These are phyloP conservation scores for Actinostola sp. DNA, from an alignment of 92 coral and sea anemone species.

Conservation along the genomic window DNA sequence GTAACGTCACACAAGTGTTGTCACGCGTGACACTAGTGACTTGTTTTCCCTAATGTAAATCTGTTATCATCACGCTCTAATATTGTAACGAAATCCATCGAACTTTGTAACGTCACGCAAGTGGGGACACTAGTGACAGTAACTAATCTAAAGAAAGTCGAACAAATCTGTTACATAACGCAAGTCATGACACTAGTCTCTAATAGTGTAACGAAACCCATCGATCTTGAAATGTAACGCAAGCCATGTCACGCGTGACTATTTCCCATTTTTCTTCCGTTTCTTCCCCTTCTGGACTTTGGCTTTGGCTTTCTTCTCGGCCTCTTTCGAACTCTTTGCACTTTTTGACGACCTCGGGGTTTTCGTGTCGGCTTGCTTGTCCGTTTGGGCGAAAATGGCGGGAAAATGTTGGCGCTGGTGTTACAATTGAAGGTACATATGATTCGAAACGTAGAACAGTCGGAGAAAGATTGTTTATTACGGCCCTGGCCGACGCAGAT, in stretches of 20 bases:
- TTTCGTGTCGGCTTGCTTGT: background rate
- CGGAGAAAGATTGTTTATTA: constrained; percentile 7
- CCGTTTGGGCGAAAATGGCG: background rate
- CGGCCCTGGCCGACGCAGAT: constrained; percentile 49
- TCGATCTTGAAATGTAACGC: background rate
- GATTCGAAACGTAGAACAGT: constrained; percentile 45
- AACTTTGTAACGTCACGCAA: too few relatives aligned
- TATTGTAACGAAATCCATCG: too few relatives aligned
- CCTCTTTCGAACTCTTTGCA: background rate
- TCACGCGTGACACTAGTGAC: too few relatives aligned
- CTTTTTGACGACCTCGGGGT: background rate
- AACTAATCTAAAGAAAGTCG: too few relatives aligned
- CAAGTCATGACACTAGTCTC: background rate
- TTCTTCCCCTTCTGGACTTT: constrained; percentile 1
- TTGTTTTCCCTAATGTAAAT: too few relatives aligned
- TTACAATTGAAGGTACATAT: constrained; percentile 43
- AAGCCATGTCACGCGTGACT: background rate
- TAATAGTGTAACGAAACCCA: background rate
- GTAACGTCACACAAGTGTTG: too few relatives aligned
- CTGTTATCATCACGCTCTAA: too few relatives aligned
- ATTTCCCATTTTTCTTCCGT: background rate
- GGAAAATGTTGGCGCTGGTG: background rate
- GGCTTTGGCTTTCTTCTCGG: background rate
- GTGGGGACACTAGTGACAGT: too few relatives aligned
- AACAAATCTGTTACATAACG: too few relatives aligned